Percentiles rank a stretch among this genome's conserved stretches.
phyloP scores from a whole-genome alignment of 2,888 invertebrate genomes.

The Dasypolia templi region DNA sequence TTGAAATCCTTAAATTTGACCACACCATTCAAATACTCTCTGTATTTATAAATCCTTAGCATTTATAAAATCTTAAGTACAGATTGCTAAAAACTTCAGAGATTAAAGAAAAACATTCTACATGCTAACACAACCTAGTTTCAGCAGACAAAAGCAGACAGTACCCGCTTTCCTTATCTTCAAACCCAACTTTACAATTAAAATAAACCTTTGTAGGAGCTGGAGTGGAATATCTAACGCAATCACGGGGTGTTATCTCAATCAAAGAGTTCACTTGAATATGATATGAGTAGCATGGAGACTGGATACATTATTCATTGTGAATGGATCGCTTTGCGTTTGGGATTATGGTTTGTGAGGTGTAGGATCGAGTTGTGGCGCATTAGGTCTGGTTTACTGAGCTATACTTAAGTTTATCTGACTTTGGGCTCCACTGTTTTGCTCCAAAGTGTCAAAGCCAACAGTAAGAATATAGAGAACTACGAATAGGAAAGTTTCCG shows the following conservation, averaged over 20 bases:
- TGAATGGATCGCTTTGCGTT: conserved; percentile 20
- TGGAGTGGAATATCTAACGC: conserved; percentile 49
- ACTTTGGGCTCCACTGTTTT: background rate
- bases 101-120: conserved; percentile 42
- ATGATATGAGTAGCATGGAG: conserved; percentile 41
- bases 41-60: too few species aligned
- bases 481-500: too few species aligned
- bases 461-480: too few species aligned
- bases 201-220: conserved; percentile 51
- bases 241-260: conserved; percentile 48
- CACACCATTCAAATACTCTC: too few species aligned
- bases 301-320: conserved; percentile 56
- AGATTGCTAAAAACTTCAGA: conserved; percentile 36
- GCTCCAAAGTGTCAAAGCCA: background rate
- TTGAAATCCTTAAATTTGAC: too few species aligned
- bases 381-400: conserved; percentile 5
- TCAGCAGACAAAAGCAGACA: conserved; percentile 32
- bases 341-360: conserved; percentile 15
- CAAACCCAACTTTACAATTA: conserved; percentile 53
- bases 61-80: conserved; percentile 9
- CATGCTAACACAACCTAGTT: conserved; percentile 44
- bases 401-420: background rate
- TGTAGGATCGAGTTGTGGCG: conserved; percentile 4
- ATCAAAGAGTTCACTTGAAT: conserved; percentile 52
- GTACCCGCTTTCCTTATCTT: conserved; percentile 41